Conservation (phyloP, 2,797 vertebrate species). For the Hylomyscus alleni region DNA sequence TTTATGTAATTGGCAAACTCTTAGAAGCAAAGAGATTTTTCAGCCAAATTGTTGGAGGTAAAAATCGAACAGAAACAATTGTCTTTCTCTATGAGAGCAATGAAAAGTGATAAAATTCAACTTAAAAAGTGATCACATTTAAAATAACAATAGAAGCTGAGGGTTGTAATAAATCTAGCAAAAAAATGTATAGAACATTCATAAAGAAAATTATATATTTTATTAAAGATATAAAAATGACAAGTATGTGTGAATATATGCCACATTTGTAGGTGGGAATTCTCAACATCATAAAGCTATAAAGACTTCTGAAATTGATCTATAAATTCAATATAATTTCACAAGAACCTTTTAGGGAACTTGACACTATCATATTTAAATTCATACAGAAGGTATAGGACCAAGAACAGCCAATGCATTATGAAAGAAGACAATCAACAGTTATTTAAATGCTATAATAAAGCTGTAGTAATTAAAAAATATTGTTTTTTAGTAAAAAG, state of each 20-base stretch:
- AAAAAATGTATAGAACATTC: constrained; percentile 25
- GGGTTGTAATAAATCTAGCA: constrained; percentile 57
- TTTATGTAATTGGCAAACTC: constrained; percentile 52
- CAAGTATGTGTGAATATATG: constrained; percentile 34
- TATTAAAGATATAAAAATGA: constrained; percentile 55
- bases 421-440: constrained; percentile 31
- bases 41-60: constrained; percentile 7
- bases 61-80: constrained; percentile 58
- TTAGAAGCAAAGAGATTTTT: constrained; percentile 45
- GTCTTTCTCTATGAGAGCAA: neutral
- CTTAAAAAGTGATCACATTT: constrained; percentile 39
- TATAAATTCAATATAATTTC: constrained; percentile 61
- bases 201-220: constrained; percentile 55
- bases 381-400: constrained; percentile 45
- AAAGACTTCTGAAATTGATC: constrained; percentile 28
- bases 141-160: constrained; percentile 54
- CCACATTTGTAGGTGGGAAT: constrained; percentile 15
- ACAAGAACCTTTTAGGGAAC: constrained; percentile 43
- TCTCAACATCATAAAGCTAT: constrained; percentile 62
- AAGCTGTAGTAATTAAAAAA: constrained; percentile 52
- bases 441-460: constrained; percentile 52
- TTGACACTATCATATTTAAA: constrained; percentile 56
- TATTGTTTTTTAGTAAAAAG: constrained; percentile 8
- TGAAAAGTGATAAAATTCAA: constrained; percentile 47
- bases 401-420: constrained; percentile 23